Evolutionary conservation across 2,797 vertebrate species (phyloP), one percentile per base, ranked within the genome.

Genomic region (Ceyx erithaca): DNA sequence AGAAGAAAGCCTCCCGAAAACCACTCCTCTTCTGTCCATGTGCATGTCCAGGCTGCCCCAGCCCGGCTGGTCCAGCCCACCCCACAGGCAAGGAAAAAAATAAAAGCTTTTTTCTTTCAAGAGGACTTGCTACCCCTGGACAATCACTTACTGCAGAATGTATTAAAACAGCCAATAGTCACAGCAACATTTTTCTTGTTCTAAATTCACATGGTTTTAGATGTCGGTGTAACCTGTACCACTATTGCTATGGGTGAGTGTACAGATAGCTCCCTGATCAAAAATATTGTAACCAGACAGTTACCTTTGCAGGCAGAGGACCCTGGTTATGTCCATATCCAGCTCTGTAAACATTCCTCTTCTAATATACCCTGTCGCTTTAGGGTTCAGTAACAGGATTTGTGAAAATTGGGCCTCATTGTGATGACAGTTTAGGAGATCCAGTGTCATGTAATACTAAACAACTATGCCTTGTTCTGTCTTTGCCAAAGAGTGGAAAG

Each of bases 231-330:
- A 37, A 5, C 14, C 37, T 49, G 3, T 40, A 49, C 37, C 2
- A 0, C 17, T 77, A 1, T 64, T 89, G 10, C 21, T 66, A 4
- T 17, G 14, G 4, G 2, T 14, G 9, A 2, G 2, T 31, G 18
- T 37, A 43, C 28, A 55, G 16, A 54, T 16, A 41, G 26, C 41
- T 61, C 89, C n/a, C 41, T 45, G n/a, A 75, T 43, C 40, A 55
- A 43, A 28, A 59, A 22, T 31, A 6, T 28, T 57, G 20, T 51
- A 41, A 75, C 26, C 31, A 78, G 15, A 3, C 33, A 55, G 40
- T 9, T 69, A 10, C 40, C 30, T 14, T 2, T 9, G 25, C 26
- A 90, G 46, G 7, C 35, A 59, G 25, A 77, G 4, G 28, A 61
- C 21, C 7, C 20, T 23, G 49, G 17, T 41, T 45, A 9, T 16